Conservation (phyloP, 2,797 vertebrate species). For the Pagetopsis macropterus region DNA sequence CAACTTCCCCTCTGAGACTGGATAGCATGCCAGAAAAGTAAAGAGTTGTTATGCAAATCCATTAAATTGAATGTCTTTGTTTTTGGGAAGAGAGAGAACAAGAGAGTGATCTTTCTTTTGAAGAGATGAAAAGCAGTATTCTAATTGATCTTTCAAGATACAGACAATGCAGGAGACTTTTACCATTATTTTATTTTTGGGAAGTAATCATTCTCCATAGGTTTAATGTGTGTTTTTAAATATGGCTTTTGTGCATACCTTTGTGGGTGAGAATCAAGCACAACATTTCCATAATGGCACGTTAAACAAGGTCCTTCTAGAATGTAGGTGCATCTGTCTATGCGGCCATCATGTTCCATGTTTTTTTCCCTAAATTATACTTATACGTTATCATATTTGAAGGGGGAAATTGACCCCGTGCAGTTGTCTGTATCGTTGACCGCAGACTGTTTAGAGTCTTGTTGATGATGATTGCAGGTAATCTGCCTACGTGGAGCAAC, state of each 20-base stretch:
- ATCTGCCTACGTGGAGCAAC: constrained; percentile 58
- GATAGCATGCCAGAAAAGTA: constrained; percentile 17
- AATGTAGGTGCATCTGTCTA: constrained; percentile 14
- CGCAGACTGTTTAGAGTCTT: constrained; percentile 36
- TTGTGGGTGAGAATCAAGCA: background rate
- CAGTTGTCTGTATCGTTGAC: constrained; percentile 63
- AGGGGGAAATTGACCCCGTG: constrained; percentile 17
- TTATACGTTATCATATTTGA: constrained; percentile 25
- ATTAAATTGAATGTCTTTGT: constrained; percentile 47
- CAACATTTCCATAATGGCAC: background rate
- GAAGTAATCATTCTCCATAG: constrained; percentile 17
- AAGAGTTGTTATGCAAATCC: constrained; percentile 62
- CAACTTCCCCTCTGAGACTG: constrained; percentile 26
- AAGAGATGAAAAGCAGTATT: constrained; percentile 58
- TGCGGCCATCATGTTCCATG: background rate
- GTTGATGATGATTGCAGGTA: constrained; percentile 67
- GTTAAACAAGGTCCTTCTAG: background rate
- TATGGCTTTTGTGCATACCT: background rate
- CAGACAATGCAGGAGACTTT: constrained; percentile 27
- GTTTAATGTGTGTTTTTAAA: constrained; percentile 1
- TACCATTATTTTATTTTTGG: constrained; percentile 43
- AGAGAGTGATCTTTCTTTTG: constrained; percentile 38
- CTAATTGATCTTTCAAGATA: constrained; percentile 58
- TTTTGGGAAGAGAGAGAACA: constrained; percentile 24
- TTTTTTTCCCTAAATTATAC: background rate